Base-by-base conservation (phyloP, 2,797 vertebrate species). In the Pipistrellus kuhlii region DNA sequence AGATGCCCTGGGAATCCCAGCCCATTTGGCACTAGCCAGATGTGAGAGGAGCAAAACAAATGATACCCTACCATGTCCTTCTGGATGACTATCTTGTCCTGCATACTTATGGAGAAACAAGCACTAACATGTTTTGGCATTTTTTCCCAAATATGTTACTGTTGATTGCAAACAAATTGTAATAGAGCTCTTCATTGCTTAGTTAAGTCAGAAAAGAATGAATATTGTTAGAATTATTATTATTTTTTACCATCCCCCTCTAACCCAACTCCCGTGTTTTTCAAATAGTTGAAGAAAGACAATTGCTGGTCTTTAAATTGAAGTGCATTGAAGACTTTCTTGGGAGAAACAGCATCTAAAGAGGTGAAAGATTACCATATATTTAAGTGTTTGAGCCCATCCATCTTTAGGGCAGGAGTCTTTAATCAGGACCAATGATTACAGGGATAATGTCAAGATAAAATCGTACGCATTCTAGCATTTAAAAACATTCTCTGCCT, bases 341-440 rank as follows among this genome's bases (percentile, higher is more conserved):
- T 85, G 55, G 75, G 88, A 97, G 91, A 88, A 85, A 84, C 77
- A 93, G 91, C 96, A 96, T 66, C 96, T 95, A 95, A 97, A 97
- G 94, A 94, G 96, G 91, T 53, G 77, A 98, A 96, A 96, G 94
- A 96, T 97, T 95, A 95, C 95, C 6, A 35, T 72, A 95, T 96
- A 97, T 97, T 98, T 98, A 98, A 98, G 95, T 97, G 93, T 96
- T 97, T 80, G 17, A 97, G 94, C 91, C 96, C 97, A 97, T 97
- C 96, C 91, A 90, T 97, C 98, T 98, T 97, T 93, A 97, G 93
- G 94, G 96, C 82, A 96, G 91, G 75, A 98, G 85, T 96, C 98
- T 98, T 97, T 98, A 98, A 98, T 98, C 98, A 98, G 96, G 93
- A 87, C 71, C 92, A 97, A 84, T 98, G 98, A 98, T 98, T 98